A percentile compares a stretch with the other conserved stretches of the same genome.
phyloP scores from a whole-genome alignment of 1,140 invertebrate species.

The Meteorus sp. region DNA sequence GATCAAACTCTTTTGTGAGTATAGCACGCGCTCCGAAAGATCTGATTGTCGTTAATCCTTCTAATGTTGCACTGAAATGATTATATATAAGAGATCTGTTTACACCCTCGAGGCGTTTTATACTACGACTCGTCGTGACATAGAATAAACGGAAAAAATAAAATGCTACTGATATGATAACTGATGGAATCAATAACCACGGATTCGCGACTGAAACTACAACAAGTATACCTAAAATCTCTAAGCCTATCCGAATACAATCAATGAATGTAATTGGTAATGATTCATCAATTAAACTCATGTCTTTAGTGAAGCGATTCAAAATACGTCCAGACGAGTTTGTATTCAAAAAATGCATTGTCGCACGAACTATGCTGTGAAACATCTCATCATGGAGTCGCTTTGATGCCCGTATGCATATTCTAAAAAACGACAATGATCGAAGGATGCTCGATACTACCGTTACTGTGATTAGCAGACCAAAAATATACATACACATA shows the following conservation, averaged over 20 bases:
- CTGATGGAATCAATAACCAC: slow-evolving; percentile 65
- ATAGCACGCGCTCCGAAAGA: slow-evolving; percentile 74
- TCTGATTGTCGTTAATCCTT: slow-evolving; percentile 74
- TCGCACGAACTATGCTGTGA: slow-evolving; percentile 74
- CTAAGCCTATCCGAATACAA: slow-evolving; percentile 57
- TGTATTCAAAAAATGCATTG: slow-evolving; percentile 87
- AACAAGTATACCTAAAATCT: slow-evolving; percentile 68
- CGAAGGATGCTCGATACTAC: slow-evolving; percentile 65
- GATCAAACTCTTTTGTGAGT: slow-evolving; percentile 74
- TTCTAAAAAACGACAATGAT: slow-evolving; percentile 74
- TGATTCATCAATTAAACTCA: slow-evolving; percentile 69
- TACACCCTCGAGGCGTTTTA: slow-evolving; percentile 72
- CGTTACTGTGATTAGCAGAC: slow-evolving; percentile 58
- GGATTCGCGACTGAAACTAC: slow-evolving; percentile 66
- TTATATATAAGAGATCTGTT: slow-evolving; percentile 71
- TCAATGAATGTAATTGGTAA: slow-evolving; percentile 67
- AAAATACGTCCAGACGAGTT: slow-evolving; percentile 69
- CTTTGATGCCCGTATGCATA: slow-evolving; percentile 79
- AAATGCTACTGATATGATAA: slow-evolving; percentile 65
- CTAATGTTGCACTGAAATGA: slow-evolving; percentile 67
- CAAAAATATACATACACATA: slow-evolving; percentile 65
- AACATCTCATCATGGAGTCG: slow-evolving; percentile 85
- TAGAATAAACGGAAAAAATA: slow-evolving; percentile 67
- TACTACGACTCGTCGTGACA: slow-evolving; percentile 67
- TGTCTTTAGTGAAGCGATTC: slow-evolving; percentile 68